Conservation (phyloP, 2,888 invertebrate genomes). For the Anoplius nigerrimus region DNA sequence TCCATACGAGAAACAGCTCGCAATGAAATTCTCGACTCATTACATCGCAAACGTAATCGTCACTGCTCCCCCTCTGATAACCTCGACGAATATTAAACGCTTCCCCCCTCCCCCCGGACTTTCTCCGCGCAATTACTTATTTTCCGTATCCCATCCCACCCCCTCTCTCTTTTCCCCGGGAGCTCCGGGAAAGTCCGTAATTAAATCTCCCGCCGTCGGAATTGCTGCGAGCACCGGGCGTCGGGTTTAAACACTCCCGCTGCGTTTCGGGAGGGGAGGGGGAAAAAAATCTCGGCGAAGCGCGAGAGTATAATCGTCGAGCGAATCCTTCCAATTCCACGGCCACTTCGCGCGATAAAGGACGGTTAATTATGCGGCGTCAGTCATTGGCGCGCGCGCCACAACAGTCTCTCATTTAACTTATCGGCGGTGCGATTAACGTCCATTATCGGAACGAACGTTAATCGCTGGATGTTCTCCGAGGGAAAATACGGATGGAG, state of each 20-base stretch:
- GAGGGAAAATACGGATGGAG: too few relatives aligned
- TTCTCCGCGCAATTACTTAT: background rate
- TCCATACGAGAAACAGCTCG: too few relatives aligned
- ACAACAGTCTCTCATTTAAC: too few relatives aligned
- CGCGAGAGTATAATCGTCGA: background rate
- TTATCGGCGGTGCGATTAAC: too few relatives aligned
- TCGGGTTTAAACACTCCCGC: background rate
- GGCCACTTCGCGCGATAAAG: background rate
- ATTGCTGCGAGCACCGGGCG: background rate
- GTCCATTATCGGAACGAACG: too few relatives aligned
- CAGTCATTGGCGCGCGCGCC: too few relatives aligned
- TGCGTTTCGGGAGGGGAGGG: background rate
- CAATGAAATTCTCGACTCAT: background rate
- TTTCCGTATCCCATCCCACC: conserved; percentile 2
- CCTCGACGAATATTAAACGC: background rate
- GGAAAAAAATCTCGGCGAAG: background rate
- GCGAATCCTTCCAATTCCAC: background rate
- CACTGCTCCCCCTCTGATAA: background rate
- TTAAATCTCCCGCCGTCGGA: background rate
- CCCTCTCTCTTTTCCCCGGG: too few relatives aligned
- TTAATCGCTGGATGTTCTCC: too few relatives aligned
- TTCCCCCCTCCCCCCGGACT: background rate
- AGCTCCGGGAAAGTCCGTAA: background rate
- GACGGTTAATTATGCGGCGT: too few relatives aligned
- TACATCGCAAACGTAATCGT: background rate